These are phyloP conservation scores for Amphibalanus amphitrite DNA, from an alignment of 1,140 invertebrate genomes.

Conservation along the genomic window DNA sequence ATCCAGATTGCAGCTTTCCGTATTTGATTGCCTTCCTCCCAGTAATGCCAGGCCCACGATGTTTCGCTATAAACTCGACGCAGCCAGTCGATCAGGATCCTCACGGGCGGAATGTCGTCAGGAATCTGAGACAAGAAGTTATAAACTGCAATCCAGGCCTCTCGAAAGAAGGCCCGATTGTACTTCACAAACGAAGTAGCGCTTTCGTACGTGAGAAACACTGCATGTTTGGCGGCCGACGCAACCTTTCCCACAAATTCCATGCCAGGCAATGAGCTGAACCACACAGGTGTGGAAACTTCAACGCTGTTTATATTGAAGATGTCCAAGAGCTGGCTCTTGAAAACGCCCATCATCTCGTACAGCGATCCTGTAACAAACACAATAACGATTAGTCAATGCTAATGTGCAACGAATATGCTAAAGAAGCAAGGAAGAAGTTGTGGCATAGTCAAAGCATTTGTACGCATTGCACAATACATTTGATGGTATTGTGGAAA, in stretches of 20 bases:
- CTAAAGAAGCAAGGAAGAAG: too few relatives aligned
- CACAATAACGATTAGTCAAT: too few relatives aligned
- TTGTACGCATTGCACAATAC: too few relatives aligned
- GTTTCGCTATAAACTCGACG: neutral
- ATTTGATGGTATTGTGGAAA: too few relatives aligned
- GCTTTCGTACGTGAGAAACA: neutral
- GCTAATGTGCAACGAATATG: too few relatives aligned
- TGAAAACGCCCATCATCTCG: neutral
- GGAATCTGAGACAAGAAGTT: neutral
- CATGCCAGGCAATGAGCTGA: neutral
- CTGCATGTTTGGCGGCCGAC: neutral
- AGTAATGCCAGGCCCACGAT: neutral
- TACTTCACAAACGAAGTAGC: neutral
- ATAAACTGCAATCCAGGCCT: neutral
- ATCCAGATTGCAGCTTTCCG: neutral
- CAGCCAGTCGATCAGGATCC: neutral
- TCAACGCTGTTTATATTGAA: neutral
- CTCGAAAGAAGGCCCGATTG: neutral
- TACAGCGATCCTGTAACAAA: neutral
- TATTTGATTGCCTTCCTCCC: neutral
- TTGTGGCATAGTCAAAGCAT: too few relatives aligned
- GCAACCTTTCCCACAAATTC: neutral
- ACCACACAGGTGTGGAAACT: neutral
- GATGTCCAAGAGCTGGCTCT: neutral
- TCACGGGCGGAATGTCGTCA: neutral